Conservation (phyloP, 2,113 vertebrate species). For the Scortum barcoo region DNA sequence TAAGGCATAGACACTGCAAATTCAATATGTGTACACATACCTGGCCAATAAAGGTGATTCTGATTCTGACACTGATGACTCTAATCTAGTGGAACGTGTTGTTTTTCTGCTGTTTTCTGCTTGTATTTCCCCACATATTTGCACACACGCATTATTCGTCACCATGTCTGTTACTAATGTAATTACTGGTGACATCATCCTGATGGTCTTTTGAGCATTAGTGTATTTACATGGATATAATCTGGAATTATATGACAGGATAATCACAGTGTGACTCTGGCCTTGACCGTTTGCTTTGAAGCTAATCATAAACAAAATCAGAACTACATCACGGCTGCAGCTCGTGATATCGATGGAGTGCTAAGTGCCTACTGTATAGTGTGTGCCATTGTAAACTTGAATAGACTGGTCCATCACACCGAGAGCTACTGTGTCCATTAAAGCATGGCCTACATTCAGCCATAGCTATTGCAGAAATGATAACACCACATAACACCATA, state of each 20-base stretch:
- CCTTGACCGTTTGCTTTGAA: slow-evolving; percentile 19
- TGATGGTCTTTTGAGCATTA: slow-evolving; percentile 10
- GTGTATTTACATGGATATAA: slow-evolving; percentile 44
- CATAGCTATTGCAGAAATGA: slow-evolving; percentile 17
- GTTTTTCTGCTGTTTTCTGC: background rate
- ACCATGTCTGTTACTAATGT: slow-evolving; percentile 7
- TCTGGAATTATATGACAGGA: slow-evolving; percentile 41
- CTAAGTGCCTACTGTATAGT: slow-evolving; percentile 9
- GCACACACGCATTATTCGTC: background rate
- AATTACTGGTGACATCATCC: slow-evolving; percentile 12
- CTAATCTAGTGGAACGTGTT: background rate
- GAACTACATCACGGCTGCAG: background rate
- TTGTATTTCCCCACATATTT: background rate
- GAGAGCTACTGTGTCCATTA: slow-evolving; percentile 42
- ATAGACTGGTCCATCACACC: slow-evolving; percentile 44
- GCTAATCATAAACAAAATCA: slow-evolving; percentile 42
- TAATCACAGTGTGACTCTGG: slow-evolving; percentile 36
- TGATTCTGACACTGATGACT: background rate
- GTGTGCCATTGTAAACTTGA: slow-evolving; percentile 38
- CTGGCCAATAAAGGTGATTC: too few species aligned
- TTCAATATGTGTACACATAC: too few species aligned
- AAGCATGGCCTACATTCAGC: slow-evolving; percentile 43
- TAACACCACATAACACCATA: slow-evolving; percentile 16
- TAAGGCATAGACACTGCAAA: background rate
- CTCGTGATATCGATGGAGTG: slow-evolving; percentile 19